Percentiles rank a stretch among this genome's conserved stretches.
Conservation (phyloP, 2,888 invertebrate species). For the Diaphora mendica region DNA sequence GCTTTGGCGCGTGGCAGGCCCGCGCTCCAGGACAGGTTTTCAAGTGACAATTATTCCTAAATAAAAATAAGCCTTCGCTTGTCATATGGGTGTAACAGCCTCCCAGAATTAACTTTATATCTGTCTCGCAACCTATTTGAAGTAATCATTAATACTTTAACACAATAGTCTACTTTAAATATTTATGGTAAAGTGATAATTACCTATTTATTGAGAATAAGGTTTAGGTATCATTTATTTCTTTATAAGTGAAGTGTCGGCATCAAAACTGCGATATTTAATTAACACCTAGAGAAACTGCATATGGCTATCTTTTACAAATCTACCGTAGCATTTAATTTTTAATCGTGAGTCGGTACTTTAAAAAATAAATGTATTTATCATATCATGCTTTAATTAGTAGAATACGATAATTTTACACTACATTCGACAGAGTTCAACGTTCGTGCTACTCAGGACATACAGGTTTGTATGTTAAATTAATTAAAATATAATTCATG, state of each 20-base stretch:
- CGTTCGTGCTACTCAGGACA: slow-evolving; percentile 41
- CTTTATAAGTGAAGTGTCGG: slow-evolving; percentile 74
- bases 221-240: slow-evolving; percentile 76
- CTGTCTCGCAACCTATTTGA: slow-evolving; percentile 15
- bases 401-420: not conserved
- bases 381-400: not conserved
- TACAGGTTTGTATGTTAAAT: slow-evolving; percentile 51
- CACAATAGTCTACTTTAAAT: slow-evolving; percentile 44
- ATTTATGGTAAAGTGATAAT: slow-evolving; percentile 34
- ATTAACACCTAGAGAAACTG: slow-evolving; percentile 73
- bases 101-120: slow-evolving; percentile 53
- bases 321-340: not conserved
- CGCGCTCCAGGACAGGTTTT: slow-evolving; percentile 52
- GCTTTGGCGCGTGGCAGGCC: slow-evolving; percentile 62
- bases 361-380: slow-evolving; percentile 30
- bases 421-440: slow-evolving; percentile 47
- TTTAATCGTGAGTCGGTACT: slow-evolving; percentile 18
- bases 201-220: slow-evolving; percentile 61
- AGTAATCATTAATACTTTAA: slow-evolving; percentile 53
- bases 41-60: slow-evolving; percentile 60
- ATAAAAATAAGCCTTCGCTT: slow-evolving; percentile 65
- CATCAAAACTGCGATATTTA: slow-evolving; percentile 67
- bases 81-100: slow-evolving; percentile 53
- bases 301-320: slow-evolving; percentile 20
- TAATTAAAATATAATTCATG: slow-evolving; percentile 65